phyloP scores from a whole-genome alignment of 2,797 vertebrate species.

The Coilia nasus region DNA sequence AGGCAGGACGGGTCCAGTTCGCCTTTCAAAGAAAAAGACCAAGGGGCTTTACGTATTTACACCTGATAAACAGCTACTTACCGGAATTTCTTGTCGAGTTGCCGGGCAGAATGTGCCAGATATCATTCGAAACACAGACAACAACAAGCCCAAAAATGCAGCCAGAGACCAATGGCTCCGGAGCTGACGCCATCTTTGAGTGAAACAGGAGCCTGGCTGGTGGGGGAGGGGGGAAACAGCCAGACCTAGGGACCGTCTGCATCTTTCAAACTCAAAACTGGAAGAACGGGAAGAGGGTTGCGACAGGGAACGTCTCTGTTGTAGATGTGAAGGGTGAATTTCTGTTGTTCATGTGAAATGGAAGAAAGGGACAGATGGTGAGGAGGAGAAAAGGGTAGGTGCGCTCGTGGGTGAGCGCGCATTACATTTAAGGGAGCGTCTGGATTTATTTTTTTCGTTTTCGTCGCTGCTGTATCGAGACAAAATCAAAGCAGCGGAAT shows the following conservation, averaged over 20 bases:
- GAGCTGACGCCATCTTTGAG: constrained; percentile 86
- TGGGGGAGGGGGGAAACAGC: constrained; percentile 78
- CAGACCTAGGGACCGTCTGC: constrained; percentile 80
- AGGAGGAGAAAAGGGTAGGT: constrained; percentile 68
- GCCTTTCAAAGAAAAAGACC: constrained; percentile 64
- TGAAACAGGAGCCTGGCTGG: constrained; percentile 80
- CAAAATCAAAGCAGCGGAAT: constrained; percentile 71
- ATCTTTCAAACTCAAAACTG: constrained; percentile 59
- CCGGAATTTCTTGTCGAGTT: constrained; percentile 73
- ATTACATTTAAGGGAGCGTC: constrained; percentile 73
- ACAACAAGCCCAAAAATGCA: constrained; percentile 83
- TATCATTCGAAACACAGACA: constrained; percentile 75
- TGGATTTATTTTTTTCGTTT: constrained; percentile 59
- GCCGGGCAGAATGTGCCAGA: constrained; percentile 66
- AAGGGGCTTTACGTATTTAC: constrained; percentile 39
- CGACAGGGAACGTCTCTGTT: constrained; percentile 57
- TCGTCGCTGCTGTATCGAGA: constrained; percentile 48
- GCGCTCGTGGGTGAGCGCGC: constrained; percentile 62
- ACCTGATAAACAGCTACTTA: constrained; percentile 67
- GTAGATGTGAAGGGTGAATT: constrained; percentile 80
- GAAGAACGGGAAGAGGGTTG: constrained; percentile 57
- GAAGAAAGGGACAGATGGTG: constrained; percentile 82
- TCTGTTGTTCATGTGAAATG: constrained; percentile 76
- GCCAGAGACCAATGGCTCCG: constrained; percentile 77
- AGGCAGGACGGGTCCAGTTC: constrained; percentile 73